Evolutionary conservation across 2,797 vertebrate genomes (phyloP), one percentile per base, ranked within the genome.

Genomic region (Hyperoplus lanceolatus): DNA sequence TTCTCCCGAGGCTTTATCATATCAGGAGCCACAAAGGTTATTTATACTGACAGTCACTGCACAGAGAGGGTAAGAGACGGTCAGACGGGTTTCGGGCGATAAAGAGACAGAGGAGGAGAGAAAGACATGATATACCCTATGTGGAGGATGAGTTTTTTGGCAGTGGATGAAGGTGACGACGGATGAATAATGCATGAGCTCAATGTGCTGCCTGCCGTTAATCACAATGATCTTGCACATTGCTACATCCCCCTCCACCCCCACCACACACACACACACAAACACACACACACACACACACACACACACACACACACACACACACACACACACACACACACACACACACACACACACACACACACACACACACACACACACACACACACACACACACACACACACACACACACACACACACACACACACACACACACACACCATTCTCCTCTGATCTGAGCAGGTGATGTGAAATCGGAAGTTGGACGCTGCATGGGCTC

Each of bases 141-240:
- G 50, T 15, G 36, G 4, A 41, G 12, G 66, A 54, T 1, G 16
- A 4, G n/a, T 49, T 61, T 38, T 54, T 89, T 85, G 70, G 86
- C 81, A 73, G 73, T 42, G 77, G 80, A 75, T 85, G 85, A 92
- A 83, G 83, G 79, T 77, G 87, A 85, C 41, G 67, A 61, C 2
- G 14, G 71, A 89, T 94, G 92, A 95, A 94, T 94, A 90, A 94
- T 91, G 80, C 81, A 95, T 85, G 77, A 89, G 80, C 89, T 90
- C 50, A 72, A 79, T 70, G 85, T 87, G 75, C 70, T 76, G 77
- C 70, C 38, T 76, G 77, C 70, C 38, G 78, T 89, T 92, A 93
- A 90, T 91, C 85, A 88, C 77, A 53, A 58, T 5, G 66, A 90
- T 90, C 77, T 74, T 56, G 63, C 80, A 72, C 67, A 5, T 71